These are phyloP conservation scores for Phyllotreta striolata DNA, from an alignment of 2,888 invertebrate genomes.

Conservation along the genomic window DNA sequence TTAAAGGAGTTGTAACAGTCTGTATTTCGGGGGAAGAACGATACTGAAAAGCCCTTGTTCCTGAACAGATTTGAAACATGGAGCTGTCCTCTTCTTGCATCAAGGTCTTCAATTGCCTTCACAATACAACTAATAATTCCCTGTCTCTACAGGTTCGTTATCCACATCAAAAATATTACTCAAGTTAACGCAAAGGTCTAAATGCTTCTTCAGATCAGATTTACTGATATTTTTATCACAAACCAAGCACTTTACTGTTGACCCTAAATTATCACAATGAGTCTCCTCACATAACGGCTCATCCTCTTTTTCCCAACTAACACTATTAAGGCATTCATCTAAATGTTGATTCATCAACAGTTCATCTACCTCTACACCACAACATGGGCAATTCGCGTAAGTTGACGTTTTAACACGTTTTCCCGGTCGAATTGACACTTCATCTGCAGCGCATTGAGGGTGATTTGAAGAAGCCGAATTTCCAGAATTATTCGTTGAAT, in stretches of 20 bases:
- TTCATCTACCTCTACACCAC: conserved; percentile 49
- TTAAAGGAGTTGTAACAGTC: too few relatives aligned
- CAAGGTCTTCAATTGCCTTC: too few relatives aligned
- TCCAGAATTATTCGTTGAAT: conserved; percentile 35
- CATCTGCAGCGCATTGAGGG: conserved; percentile 5
- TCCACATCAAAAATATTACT: conserved; percentile 58
- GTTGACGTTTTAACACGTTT: conserved; percentile 36
- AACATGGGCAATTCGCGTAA: conserved; percentile 58
- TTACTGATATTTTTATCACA: conserved; percentile 57
- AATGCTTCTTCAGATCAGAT: conserved; percentile 57
- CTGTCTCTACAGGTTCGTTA: conserved; percentile 39
- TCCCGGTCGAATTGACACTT: conserved; percentile 11
- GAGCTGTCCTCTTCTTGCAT: too few relatives aligned
- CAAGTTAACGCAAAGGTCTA: conserved; percentile 60
- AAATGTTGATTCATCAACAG: conserved; percentile 56
- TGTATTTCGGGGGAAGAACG: too few relatives aligned
- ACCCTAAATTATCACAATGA: conserved; percentile 23
- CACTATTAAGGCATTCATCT: conserved; percentile 46
- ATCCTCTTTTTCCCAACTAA: background rate
- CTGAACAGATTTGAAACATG: too few relatives aligned
- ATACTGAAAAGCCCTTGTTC: too few relatives aligned
- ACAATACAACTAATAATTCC: too few relatives aligned
- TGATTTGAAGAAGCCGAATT: background rate
- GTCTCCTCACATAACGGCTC: conserved; percentile 2
- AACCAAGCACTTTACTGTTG: conserved; percentile 56